These are phyloP conservation scores for Amphiprion clarkii DNA, from an alignment of 2,797 vertebrate genomes.

Conservation along the genomic window DNA sequence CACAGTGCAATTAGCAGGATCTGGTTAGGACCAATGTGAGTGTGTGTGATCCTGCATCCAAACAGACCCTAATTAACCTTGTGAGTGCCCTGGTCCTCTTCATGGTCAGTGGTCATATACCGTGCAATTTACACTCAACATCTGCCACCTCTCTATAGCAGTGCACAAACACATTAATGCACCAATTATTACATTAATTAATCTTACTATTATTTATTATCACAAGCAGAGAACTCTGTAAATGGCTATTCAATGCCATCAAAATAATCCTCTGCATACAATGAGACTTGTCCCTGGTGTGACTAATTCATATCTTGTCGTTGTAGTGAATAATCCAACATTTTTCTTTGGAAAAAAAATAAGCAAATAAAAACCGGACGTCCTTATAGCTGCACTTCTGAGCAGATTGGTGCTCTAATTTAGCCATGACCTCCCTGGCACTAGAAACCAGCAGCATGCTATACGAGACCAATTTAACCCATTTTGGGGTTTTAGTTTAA, in stretches of 20 bases:
- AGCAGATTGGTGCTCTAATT: constrained; percentile 58
- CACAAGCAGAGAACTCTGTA: not conserved
- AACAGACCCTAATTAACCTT: constrained; percentile 29
- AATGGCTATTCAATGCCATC: not conserved
- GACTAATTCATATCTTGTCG: not conserved
- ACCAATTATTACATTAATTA: constrained; percentile 7
- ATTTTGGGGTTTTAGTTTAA: constrained; percentile 55
- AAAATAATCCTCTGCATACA: constrained; percentile 5
- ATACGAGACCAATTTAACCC: constrained; percentile 50
- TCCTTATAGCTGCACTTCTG: constrained; percentile 27
- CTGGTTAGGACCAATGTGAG: constrained; percentile 13
- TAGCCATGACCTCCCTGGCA: constrained; percentile 61
- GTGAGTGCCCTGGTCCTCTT: constrained; percentile 10
- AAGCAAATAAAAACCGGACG: not conserved
- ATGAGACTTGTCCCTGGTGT: not conserved
- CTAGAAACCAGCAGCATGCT: constrained; percentile 35
- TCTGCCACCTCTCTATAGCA: not conserved
- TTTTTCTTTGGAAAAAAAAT: not conserved
- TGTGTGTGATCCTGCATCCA: constrained; percentile 4
- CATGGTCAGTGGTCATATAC: constrained; percentile 8
- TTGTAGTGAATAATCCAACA: not conserved
- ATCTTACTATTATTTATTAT: not conserved
- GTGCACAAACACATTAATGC: not conserved
- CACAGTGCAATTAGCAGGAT: constrained; percentile 46
- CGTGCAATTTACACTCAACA: constrained; percentile 6